Percentiles rank a stretch among this genome's conserved stretches.
These are phyloP conservation scores for Hydrophis major DNA, from an alignment of 2,797 vertebrate species.

Conservation along the genomic window DNA sequence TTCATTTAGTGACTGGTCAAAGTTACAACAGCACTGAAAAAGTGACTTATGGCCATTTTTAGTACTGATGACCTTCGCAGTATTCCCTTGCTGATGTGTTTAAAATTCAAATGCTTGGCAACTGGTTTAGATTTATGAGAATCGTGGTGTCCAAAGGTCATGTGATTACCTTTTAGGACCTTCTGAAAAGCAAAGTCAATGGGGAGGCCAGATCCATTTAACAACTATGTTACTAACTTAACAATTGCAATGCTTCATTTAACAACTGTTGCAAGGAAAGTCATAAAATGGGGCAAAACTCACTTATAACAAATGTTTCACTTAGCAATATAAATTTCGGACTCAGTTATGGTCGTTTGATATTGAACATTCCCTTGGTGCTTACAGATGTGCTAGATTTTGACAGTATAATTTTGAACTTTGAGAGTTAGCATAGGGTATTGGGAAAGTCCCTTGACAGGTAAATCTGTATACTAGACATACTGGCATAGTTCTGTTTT, in stretches of 20 bases:
- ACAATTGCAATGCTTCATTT: background rate
- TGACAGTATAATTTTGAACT: background rate
- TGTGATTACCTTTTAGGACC: background rate
- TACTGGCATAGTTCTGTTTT: background rate
- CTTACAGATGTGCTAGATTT: background rate
- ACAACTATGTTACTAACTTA: background rate
- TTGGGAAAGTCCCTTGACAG: background rate
- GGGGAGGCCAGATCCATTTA: background rate
- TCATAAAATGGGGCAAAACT: too few relatives aligned
- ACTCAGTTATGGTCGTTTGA: background rate
- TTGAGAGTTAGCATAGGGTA: background rate
- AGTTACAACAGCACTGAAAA: background rate
- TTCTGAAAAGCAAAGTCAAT: background rate
- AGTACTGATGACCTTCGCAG: background rate
- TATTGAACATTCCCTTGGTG: background rate
- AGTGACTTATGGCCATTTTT: background rate
- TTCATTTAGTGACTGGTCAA: background rate
- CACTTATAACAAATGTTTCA: background rate
- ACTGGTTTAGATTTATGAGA: background rate
- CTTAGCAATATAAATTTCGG: background rate
- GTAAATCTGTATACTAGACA: background rate
- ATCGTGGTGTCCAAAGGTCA: background rate
- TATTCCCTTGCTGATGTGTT: background rate
- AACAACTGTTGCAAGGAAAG: background rate
- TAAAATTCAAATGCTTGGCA: background rate